Base-by-base conservation (phyloP, 2,113 vertebrate genomes). In the Cyprinodon variegatus region DNA sequence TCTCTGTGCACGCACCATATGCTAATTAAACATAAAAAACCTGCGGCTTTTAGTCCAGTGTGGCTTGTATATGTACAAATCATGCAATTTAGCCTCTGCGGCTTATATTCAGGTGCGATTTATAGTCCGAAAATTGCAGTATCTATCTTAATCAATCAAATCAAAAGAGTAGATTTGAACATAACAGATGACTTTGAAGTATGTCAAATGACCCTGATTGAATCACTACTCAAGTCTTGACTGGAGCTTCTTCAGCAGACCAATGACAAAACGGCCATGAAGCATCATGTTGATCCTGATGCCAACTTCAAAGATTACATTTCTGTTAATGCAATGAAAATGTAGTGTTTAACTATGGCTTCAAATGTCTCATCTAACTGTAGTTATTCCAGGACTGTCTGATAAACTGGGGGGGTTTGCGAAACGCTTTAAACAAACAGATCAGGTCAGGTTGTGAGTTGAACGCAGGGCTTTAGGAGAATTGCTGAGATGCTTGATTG, bases 401-500 rank as follows among this genome's bases (percentile, higher is more conserved):
- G 22, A 9, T 57, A 57, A 38, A n/a, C 14, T 37, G 14, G 22
- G 46, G 2, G 11, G 36, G 15, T 57, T 10, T 8, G 20, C 20
- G 2, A n/a, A 22, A 13, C 4, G 7, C 20, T 57, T 14, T 57
- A 46, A 41, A 39, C 10, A 40, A 20, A 12, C 36, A 14, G 3
- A 72, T 22, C 11, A 67, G 61, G 17, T 4, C 13, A 6, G 3
- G 57, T 60, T 68, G 4, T 8, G 38, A 41, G 43, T 22, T 62
- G 37, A 62, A 50, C 46, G 65, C 65, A 69, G 41, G 41, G 70
- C 74, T 70, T 68, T 48, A 74, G 65, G 65, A 69, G 13, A 69
- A 61, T 60, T 46, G 62, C 78, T 76, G 41, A 10, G 40, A 36
- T 48, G 29, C 68, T 14, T 2, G 20, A 45, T 48, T 38, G 67